Percentiles rank a stretch among this genome's conserved stretches.
These are phyloP conservation scores for Aphaenogaster rudis DNA, from an alignment of 1,140 invertebrate species.

Conservation along the genomic window DNA sequence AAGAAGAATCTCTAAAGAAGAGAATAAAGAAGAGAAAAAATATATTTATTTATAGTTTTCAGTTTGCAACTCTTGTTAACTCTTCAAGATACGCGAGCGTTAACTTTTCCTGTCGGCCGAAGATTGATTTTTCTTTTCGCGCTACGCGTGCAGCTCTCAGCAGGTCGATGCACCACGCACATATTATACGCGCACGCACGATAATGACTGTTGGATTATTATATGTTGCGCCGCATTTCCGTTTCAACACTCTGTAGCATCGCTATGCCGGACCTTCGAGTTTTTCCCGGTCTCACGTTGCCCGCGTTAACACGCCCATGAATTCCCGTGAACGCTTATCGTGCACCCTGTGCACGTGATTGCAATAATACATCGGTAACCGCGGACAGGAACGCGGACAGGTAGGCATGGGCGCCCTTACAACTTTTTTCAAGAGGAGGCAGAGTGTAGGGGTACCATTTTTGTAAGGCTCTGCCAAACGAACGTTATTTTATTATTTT, in stretches of 20 bases:
- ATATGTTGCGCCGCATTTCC: constrained; percentile 38
- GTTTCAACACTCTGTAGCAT: constrained; percentile 27
- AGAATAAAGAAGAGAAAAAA: background rate
- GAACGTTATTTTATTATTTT: too few relatives aligned
- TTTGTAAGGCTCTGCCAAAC: too few relatives aligned
- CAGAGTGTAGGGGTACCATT: too few relatives aligned
- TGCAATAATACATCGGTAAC: constrained; percentile 22
- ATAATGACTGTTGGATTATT: constrained; percentile 29
- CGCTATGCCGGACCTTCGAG: constrained; percentile 36
- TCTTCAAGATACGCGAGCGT: background rate
- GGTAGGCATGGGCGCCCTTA: background rate
- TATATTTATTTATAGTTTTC: background rate
- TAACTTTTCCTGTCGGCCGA: background rate
- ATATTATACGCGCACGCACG: constrained; percentile 5
- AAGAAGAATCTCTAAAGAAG: background rate
- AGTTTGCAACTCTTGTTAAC: background rate
- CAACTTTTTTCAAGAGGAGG: too few relatives aligned
- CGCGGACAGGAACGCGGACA: constrained; percentile 34
- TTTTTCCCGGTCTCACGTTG: constrained; percentile 49
- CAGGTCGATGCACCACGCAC: constrained; percentile 36
- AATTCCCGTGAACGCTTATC: constrained; percentile 31
- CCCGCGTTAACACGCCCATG: constrained; percentile 31
- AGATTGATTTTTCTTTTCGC: constrained; percentile 3
- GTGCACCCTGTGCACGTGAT: constrained; percentile 18
- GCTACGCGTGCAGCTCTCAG: background rate